A percentile compares a stretch with the other conserved stretches of the same genome.
Conservation (phyloP, 2,797 vertebrate species). For the Periophthalmus magnuspinnatus region DNA sequence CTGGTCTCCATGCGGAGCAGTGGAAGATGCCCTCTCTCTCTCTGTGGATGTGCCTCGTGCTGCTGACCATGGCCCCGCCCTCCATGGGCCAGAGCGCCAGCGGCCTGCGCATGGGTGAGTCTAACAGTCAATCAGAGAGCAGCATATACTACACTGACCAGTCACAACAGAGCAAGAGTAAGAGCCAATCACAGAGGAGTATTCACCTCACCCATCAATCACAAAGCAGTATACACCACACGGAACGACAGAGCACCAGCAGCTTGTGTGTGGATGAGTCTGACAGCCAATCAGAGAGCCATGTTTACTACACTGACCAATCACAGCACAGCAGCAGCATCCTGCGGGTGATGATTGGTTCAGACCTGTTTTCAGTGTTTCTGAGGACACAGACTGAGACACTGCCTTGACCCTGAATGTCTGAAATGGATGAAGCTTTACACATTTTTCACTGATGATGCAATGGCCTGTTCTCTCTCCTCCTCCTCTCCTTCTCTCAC, state of each 20-base stretch:
- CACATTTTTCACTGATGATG: too few species aligned
- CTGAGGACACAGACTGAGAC: too few species aligned
- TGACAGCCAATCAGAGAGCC: not conserved
- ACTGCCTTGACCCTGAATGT: too few species aligned
- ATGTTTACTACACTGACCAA: too few species aligned
- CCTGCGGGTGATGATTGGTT: too few species aligned
- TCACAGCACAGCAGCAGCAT: too few species aligned
- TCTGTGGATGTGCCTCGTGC: conserved; percentile 82
- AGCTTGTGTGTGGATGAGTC: too few species aligned
- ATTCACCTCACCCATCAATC: not conserved
- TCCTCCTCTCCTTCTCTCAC: not conserved
- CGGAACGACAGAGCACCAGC: too few species aligned
- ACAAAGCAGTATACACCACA: not conserved
- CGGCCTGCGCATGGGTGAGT: conserved; percentile 84
- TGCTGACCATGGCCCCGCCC: conserved; percentile 75
- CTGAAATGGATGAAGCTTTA: too few species aligned
- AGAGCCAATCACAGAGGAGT: too few species aligned
- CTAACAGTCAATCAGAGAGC: not conserved
- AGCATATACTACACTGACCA: not conserved
- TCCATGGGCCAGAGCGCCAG: conserved; percentile 70
- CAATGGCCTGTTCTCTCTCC: not conserved
- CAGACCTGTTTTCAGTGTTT: too few species aligned
- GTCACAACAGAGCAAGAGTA: not conserved
- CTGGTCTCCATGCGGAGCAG: conserved; percentile 86
- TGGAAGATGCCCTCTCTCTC: conserved; percentile 84